Evolutionary conservation across 2,797 vertebrate genomes (phyloP).

Genomic region (Alectoris magna): DNA sequence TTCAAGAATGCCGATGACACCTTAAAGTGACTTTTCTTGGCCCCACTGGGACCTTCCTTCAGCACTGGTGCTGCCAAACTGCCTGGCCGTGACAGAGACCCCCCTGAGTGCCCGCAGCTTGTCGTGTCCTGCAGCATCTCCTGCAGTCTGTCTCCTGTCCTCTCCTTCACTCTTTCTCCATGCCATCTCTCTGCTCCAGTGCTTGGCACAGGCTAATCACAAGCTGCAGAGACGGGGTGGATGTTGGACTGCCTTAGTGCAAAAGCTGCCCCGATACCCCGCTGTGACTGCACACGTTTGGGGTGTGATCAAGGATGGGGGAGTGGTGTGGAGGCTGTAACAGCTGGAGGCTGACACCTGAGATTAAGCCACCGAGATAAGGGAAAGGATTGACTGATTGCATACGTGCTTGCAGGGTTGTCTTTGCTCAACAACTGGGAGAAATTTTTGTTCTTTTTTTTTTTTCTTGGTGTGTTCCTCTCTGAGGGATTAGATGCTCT

Average conservation of each 20-base stretch:
- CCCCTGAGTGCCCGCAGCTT: slow-evolving; percentile 1
- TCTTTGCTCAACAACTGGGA: slow-evolving; percentile 1
- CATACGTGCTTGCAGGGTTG: neutral
- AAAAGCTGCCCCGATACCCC: neutral
- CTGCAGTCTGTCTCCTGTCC: neutral
- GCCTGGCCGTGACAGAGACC: slow-evolving; percentile 41
- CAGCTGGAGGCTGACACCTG: neutral
- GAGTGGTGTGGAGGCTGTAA: neutral
- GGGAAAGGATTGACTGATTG: neutral
- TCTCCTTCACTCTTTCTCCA: neutral
- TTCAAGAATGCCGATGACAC: slow-evolving; percentile 96
- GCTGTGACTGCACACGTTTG: accelerated
- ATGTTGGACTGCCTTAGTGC: accelerated
- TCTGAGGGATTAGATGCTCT: neutral
- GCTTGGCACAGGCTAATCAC: neutral
- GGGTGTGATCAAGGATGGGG: accelerated
- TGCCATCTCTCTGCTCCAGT: neutral
- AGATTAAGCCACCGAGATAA: neutral
- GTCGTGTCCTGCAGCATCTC: slow-evolving; percentile 21
- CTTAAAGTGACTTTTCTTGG: slow-evolving; percentile 86
- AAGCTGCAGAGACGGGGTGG: neutral
- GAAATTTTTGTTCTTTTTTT: neutral
- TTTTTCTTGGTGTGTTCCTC: neutral
- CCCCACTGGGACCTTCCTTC: neutral
- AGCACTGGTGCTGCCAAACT: slow-evolving; percentile 54